Evolutionary conservation across 2,113 vertebrate genomes (phyloP), one percentile per base, ranked within the genome.

Genomic region (Saimiri boliviensis): DNA sequence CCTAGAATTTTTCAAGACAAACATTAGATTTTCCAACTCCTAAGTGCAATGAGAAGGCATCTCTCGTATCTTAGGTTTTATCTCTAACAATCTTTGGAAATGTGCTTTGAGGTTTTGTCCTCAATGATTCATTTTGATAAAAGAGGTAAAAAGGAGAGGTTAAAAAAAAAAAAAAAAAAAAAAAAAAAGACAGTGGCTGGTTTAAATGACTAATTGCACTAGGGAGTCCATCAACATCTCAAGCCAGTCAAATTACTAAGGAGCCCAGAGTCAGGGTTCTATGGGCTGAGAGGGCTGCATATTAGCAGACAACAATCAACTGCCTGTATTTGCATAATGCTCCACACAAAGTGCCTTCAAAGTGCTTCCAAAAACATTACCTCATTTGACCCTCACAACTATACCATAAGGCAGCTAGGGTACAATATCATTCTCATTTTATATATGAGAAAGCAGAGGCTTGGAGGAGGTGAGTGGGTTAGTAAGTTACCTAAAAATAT

Each of bases 1-100:
- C 45, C 21, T 13, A 63, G 68, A 88, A 42, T 19, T 76, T 83
- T 81, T 91, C 35, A 93, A 95, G 89, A 37, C 32, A 63, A 89
- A 49, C 84, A 20, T 21, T 14, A 83, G 40, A 30, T 32, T 60
- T 63, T 97, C 45, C n/a, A 52, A 6, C 42, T 79, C n/a, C 32
- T 21, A 70, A 86, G 42, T 10, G 20, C 42, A 45, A 71, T 1
- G 12, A 40, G 25, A 35, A 47, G 13, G 32, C 0, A 47, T 27
- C 47, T 94, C 21, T 66, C 4, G 5, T 58, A 21, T 73, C 81
- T 92, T 87, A 12, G 40, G 32, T 37, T 91, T 92, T 93, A 73
- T 63, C 70, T 95, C 63, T 76, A 76, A 80, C 77, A 70, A 93
- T 92, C 85, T 80, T 96, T 81, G 52, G 49, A 93, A 68, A 40